Conservation (phyloP, 2,888 invertebrate species). For the Cyclophora punctaria region DNA sequence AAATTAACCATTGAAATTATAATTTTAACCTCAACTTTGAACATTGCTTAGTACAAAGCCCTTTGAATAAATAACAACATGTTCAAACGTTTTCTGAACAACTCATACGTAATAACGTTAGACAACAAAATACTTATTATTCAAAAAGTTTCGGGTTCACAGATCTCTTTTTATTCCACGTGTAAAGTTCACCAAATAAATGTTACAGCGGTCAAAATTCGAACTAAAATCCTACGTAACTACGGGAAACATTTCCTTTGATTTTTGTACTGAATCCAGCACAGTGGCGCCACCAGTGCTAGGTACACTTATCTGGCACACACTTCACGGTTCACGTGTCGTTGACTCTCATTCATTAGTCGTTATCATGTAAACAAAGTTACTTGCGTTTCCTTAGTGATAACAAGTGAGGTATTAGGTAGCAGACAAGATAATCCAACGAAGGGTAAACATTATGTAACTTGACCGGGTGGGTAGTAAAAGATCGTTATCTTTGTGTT, state of each 20-base stretch:
- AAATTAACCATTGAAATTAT: too few species aligned
- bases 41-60: too few species aligned
- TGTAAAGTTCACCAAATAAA: neutral
- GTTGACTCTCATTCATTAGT: slow-evolving; percentile 20
- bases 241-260: too few species aligned
- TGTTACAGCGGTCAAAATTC: slow-evolving; percentile 3
- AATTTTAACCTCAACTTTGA: too few species aligned
- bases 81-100: too few species aligned
- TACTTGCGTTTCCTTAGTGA: slow-evolving; percentile 12
- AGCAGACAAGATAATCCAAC: slow-evolving; percentile 13
- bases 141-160: slow-evolving; percentile 1
- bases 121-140: neutral
- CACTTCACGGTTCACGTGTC: slow-evolving; percentile 10
- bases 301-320: neutral
- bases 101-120: too few species aligned
- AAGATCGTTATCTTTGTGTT: too few species aligned
- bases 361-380: slow-evolving; percentile 22
- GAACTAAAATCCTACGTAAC: too few species aligned
- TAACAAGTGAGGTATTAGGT: slow-evolving; percentile 9
- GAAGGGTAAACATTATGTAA: slow-evolving; percentile 16
- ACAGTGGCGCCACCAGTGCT: too few species aligned
- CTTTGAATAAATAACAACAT: too few species aligned
- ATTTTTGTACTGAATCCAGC: too few species aligned
- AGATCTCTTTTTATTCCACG: slow-evolving; percentile 1
- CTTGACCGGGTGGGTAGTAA: slow-evolving; percentile 1